Conservation (phyloP, 2,888 invertebrate species). For the Oligia fasciuncula region DNA sequence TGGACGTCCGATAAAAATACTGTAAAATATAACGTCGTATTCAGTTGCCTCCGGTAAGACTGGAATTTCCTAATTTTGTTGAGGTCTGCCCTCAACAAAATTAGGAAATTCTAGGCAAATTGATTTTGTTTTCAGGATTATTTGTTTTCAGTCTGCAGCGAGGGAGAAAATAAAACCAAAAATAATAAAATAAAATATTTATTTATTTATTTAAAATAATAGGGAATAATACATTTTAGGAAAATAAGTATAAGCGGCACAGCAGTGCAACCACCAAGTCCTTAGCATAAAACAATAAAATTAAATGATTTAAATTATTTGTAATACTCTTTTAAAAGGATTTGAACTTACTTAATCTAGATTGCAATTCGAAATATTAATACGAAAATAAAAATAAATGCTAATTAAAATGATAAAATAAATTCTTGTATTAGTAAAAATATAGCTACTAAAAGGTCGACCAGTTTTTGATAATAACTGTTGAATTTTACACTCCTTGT, state of each 20-base stretch:
- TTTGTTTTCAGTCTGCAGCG: background rate
- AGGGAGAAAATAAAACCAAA: constrained; percentile 19
- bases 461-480: constrained; percentile 62
- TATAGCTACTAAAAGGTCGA: constrained; percentile 49
- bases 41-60: too few relatives aligned
- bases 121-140: background rate
- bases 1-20: too few relatives aligned
- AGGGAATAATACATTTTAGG: constrained; percentile 53
- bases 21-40: too few relatives aligned
- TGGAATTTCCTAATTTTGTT: too few relatives aligned
- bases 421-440: constrained; percentile 38
- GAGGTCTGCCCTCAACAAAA: too few relatives aligned
- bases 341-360: constrained; percentile 43
- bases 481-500: background rate
- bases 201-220: constrained; percentile 51
- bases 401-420: constrained; percentile 33
- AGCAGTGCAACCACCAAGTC: constrained; percentile 22
- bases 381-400: constrained; percentile 59
- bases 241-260: constrained; percentile 47
- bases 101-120: too few relatives aligned
- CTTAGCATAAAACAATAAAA: constrained; percentile 14
- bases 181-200: constrained; percentile 47
- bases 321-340: constrained; percentile 52
- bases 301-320: constrained; percentile 25
- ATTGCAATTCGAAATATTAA: constrained; percentile 47